phyloP scores from a whole-genome alignment of 2,113 vertebrate species.

The Himantopus leucocephalus region DNA sequence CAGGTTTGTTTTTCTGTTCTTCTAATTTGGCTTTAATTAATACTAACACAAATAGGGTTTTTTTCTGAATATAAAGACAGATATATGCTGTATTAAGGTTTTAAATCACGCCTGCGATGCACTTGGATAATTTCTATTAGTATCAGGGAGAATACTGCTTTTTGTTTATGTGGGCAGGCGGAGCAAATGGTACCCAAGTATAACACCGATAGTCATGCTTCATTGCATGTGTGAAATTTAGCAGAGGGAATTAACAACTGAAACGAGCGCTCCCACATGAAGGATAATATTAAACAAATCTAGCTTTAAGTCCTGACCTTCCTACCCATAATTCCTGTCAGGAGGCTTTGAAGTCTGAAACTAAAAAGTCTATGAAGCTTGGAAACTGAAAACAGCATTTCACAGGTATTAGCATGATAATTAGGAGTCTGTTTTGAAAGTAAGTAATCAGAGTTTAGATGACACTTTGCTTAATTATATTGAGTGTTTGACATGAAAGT shows the following conservation, averaged over 20 bases:
- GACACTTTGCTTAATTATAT: slow-evolving; percentile 65
- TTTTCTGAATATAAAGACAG: background rate
- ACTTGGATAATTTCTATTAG: background rate
- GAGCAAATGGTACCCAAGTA: background rate
- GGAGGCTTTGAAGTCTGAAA: slow-evolving; percentile 50
- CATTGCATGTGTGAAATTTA: background rate
- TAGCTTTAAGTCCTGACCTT: slow-evolving; percentile 36
- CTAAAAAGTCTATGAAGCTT: background rate
- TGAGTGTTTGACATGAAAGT: slow-evolving; percentile 57
- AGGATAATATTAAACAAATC: slow-evolving; percentile 49
- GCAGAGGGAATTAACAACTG: slow-evolving; percentile 33
- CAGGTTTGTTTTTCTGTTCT: slow-evolving; percentile 7
- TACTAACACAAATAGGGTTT: background rate
- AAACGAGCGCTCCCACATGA: background rate
- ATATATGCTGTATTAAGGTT: background rate
- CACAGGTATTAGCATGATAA: slow-evolving; percentile 56
- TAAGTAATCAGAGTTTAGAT: slow-evolving; percentile 61
- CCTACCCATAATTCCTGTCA: slow-evolving; percentile 35
- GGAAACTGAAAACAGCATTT: slow-evolving; percentile 26
- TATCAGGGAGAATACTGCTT: background rate
- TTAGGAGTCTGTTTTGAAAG: slow-evolving; percentile 47
- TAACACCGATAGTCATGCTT: background rate
- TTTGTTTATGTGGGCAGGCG: background rate
- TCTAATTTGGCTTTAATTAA: slow-evolving; percentile 46
- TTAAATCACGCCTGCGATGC: background rate